A percentile compares a stretch with the other conserved stretches of the same genome.
Conservation (phyloP, 2,797 vertebrate species). For the Poeciliopsis turneri region DNA sequence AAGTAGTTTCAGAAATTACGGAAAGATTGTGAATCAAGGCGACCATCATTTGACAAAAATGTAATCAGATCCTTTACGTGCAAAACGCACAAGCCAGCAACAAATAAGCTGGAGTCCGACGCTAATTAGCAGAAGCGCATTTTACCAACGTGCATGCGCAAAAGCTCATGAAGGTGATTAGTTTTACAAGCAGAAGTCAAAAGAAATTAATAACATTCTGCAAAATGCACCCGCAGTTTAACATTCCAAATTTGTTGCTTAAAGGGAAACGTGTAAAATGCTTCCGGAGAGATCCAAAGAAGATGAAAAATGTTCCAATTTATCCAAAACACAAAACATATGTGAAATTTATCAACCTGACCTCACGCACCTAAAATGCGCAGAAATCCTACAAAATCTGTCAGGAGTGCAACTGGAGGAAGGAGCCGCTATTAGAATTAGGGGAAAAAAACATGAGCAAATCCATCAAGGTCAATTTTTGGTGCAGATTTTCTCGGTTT, state of each 20-base stretch:
- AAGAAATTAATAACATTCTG: not conserved
- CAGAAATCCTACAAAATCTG: not conserved
- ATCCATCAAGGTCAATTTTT: not conserved
- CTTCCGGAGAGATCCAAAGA: not conserved
- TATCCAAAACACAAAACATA: not conserved
- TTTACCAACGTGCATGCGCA: not conserved
- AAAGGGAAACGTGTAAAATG: not conserved
- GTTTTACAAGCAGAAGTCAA: not conserved
- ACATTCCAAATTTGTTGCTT: not conserved
- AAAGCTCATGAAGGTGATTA: not conserved
- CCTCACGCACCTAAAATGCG: not conserved
- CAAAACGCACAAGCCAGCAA: not conserved
- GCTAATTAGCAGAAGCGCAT: not conserved
- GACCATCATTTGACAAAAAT: not conserved
- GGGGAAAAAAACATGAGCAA: not conserved
- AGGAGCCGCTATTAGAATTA: not conserved
- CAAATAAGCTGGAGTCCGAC: not conserved
- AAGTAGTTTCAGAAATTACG: not conserved
- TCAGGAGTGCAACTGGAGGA: not conserved
- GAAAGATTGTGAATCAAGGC: not conserved
- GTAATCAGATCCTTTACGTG: not conserved
- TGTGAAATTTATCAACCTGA: not conserved
- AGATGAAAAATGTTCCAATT: not conserved
- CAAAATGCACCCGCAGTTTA: not conserved
- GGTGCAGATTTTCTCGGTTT: not conserved